Conservation (phyloP, 2,797 vertebrate genomes). For the Myotis myotis region DNA sequence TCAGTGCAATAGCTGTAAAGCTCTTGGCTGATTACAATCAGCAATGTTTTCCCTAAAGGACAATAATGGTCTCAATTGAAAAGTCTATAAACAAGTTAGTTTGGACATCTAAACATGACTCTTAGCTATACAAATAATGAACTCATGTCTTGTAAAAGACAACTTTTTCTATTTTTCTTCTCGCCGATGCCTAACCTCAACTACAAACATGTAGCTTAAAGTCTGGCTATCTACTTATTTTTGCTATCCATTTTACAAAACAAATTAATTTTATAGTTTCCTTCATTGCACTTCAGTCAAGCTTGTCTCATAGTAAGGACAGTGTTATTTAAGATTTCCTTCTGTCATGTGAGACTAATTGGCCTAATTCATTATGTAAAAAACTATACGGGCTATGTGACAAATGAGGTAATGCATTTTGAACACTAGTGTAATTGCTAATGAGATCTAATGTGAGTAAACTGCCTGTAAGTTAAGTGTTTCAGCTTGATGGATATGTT, state of each 20-base stretch:
- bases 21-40: conserved; percentile 63
- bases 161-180: conserved; percentile 23
- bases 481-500: conserved; percentile 80
- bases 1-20: conserved; percentile 42
- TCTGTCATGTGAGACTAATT: conserved; percentile 84
- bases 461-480: conserved; percentile 78
- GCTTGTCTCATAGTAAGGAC: conserved; percentile 82
- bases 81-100: conserved; percentile 64
- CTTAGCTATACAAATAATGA: conserved; percentile 67
- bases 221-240: conserved; percentile 66
- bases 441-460: conserved; percentile 83
- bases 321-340: conserved; percentile 84
- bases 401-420: conserved; percentile 83
- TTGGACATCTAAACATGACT: conserved; percentile 45
- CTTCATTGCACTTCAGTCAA: conserved; percentile 75
- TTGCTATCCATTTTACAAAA: conserved; percentile 60
- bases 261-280: conserved; percentile 78
- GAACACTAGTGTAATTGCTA: conserved; percentile 83
- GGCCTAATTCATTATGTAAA: conserved; percentile 82
- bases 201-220: conserved; percentile 39
- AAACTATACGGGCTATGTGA: conserved; percentile 79
- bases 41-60: conserved; percentile 55
- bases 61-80: conserved; percentile 69
- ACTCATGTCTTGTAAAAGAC: conserved; percentile 60
- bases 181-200: background rate